phyloP scores from a whole-genome alignment of 30 jellyfish, hydroid and myxozoan genomes.

The Catostylus mosaicus region DNA sequence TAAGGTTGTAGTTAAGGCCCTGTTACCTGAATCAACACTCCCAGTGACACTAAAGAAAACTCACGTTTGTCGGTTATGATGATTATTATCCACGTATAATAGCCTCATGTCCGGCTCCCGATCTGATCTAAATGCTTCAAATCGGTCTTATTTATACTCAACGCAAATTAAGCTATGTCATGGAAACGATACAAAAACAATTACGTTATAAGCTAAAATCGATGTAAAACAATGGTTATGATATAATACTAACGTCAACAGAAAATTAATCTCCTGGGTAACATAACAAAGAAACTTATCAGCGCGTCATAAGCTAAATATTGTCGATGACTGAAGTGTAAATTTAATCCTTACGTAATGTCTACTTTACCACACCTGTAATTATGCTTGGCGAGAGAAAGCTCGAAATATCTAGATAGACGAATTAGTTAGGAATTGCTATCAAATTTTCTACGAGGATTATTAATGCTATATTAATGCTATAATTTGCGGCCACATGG shows the following conservation, averaged over 20 bases:
- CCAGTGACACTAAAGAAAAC: conserved; percentile 51
- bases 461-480: no score
- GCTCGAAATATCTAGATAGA: no score
- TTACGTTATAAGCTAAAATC: conserved; percentile 36
- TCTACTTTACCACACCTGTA: no score
- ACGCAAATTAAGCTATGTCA: conserved; percentile 33
- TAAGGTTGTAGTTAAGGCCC: conserved; percentile 13
- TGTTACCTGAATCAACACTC: conserved; percentile 43
- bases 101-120: no score
- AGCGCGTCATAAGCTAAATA: conserved; percentile 20
- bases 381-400: no score
- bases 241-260: conserved; percentile 25
- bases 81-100: no score
- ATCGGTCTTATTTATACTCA: conserved; percentile 31
- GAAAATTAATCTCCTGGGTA: conserved; percentile 34
- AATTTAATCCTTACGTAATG: conserved; percentile 23
- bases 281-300: conserved; percentile 13
- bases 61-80: conserved; percentile 30
- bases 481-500: no score
- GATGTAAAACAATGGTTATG: conserved; percentile 29
- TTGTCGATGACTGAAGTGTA: conserved; percentile 10
- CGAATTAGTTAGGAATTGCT: no score
- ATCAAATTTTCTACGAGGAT: no score
- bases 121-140: no score
- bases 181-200: conserved; percentile 31